These are phyloP conservation scores for Ferdinandea cuprea DNA, from an alignment of 2,888 invertebrate species.

Conservation along the genomic window DNA sequence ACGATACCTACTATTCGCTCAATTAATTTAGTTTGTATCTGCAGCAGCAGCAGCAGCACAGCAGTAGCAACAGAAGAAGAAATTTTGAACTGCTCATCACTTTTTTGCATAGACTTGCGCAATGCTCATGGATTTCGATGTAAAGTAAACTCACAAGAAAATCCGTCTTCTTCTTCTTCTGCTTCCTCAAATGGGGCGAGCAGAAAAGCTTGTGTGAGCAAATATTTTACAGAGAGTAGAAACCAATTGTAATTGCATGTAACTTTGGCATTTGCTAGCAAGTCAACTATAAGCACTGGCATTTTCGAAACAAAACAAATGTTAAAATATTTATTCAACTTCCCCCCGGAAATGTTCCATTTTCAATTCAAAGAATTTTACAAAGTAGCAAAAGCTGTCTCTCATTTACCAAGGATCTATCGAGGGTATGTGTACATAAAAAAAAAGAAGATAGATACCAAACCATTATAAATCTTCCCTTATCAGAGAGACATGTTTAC, in stretches of 20 bases:
- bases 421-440: too few species aligned
- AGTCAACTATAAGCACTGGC: neutral
- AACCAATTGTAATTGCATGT: slow-evolving; percentile 41
- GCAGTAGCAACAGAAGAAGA: too few species aligned
- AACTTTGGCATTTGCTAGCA: slow-evolving; percentile 11
- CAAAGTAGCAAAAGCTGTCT: neutral
- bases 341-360: slow-evolving; percentile 51
- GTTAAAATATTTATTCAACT: slow-evolving; percentile 31
- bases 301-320: neutral
- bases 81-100: slow-evolving; percentile 32
- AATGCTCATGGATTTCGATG: slow-evolving; percentile 42
- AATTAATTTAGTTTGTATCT: slow-evolving; percentile 69
- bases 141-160: slow-evolving; percentile 38
- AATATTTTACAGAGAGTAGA: slow-evolving; percentile 15
- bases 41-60: slow-evolving; percentile 43
- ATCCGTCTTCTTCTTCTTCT: too few species aligned
- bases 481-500: neutral
- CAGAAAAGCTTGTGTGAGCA: slow-evolving; percentile 34
- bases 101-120: slow-evolving; percentile 64
- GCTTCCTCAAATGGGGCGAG: slow-evolving; percentile 22
- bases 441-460: too few species aligned
- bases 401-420: neutral
- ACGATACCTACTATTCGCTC: slow-evolving; percentile 47
- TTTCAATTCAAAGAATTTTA: slow-evolving; percentile 1
- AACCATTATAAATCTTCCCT: too few species aligned